A percentile compares a stretch with the other conserved stretches of the same genome.
phyloP scores from a whole-genome alignment of 2,113 vertebrate genomes.

The Lampris incognitus region DNA sequence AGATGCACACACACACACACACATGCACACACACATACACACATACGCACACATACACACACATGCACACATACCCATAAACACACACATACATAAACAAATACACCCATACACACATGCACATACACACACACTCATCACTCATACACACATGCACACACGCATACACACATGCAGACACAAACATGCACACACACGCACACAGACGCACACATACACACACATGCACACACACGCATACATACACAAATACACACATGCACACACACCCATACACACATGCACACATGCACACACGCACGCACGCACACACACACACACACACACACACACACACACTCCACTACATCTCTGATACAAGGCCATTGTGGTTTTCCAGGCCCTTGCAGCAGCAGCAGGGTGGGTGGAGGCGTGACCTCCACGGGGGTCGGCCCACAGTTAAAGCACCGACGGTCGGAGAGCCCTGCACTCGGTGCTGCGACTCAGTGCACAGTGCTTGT shows the following conservation, averaged over 20 bases:
- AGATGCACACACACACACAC: neutral
- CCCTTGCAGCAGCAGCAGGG: conserved; percentile 18
- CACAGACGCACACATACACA: too few relatives aligned
- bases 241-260: neutral
- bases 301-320: neutral
- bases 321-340: neutral
- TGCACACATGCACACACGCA: neutral
- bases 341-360: neutral
- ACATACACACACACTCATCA: too few relatives aligned
- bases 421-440: conserved; percentile 21
- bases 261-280: neutral
- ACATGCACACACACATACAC: neutral
- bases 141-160: too few relatives aligned
- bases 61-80: too few relatives aligned
- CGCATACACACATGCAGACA: too few relatives aligned
- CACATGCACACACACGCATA: neutral
- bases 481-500: conserved; percentile 57
- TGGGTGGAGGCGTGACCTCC: conserved; percentile 8
- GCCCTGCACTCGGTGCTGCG: conserved; percentile 16
- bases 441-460: too few relatives aligned
- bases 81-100: too few relatives aligned
- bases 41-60: too few relatives aligned
- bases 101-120: too few relatives aligned
- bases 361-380: conserved; percentile 23
- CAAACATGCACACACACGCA: too few relatives aligned